Conservation (phyloP, 2,888 invertebrate species). For the Torymus aiolomorphi region DNA sequence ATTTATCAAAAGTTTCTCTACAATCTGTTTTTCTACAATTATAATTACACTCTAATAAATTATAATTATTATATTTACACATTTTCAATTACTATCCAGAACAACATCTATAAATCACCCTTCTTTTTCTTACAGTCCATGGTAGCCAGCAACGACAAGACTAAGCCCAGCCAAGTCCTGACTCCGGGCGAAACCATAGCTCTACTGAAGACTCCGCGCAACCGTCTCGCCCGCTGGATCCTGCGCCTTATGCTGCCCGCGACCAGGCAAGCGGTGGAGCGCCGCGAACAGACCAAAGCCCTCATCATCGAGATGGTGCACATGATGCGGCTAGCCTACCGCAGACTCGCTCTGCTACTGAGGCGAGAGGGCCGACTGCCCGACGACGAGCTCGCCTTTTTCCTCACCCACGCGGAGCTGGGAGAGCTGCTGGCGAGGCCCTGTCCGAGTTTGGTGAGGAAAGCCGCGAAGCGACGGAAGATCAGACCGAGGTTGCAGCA, state of each 20-base stretch:
- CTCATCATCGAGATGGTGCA: constrained; percentile 78
- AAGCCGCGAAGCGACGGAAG: constrained; percentile 82
- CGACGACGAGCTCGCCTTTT: constrained; percentile 81
- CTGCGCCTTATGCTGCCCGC: constrained; percentile 80
- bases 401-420: constrained; percentile 83
- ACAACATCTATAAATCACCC: too few species aligned
- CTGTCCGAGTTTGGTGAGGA: constrained; percentile 62
- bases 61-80: too few species aligned
- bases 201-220: constrained; percentile 77
- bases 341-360: constrained; percentile 79
- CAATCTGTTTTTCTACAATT: too few species aligned
- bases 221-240: constrained; percentile 76
- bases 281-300: constrained; percentile 83
- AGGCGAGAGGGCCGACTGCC: constrained; percentile 81
- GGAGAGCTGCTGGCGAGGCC: constrained; percentile 76
- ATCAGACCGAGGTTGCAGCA: constrained; percentile 80
- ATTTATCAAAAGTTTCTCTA: background rate
- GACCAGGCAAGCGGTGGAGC: constrained; percentile 80
- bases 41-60: too few species aligned
- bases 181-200: constrained; percentile 77
- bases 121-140: constrained; percentile 51
- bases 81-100: too few species aligned
- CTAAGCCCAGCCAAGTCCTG: constrained; percentile 50
- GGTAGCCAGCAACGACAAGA: constrained; percentile 10
- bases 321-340: constrained; percentile 79